Evolutionary conservation across 2,888 invertebrate species (phyloP), one percentile per base, ranked within the genome.

Genomic region (Gisinianus flammeolus): DNA sequence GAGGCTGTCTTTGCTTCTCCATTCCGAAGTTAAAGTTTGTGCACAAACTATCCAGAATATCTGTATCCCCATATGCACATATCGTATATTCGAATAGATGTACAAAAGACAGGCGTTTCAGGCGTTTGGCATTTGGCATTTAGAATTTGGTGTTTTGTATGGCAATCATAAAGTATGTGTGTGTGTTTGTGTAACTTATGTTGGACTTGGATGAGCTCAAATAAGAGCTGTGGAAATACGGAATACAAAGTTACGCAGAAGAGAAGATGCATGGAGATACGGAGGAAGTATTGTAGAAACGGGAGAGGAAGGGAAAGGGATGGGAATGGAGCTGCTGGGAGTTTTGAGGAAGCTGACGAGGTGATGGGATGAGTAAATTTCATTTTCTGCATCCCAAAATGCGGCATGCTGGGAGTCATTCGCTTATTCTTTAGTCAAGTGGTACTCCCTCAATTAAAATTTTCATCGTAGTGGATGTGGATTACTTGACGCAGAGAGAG

Each of bases 381-480:
- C 74, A 74, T 74, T 74, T n/a, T 74, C 52, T 74, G 74, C 74
- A 74, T 74, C 74, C 74, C 74, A 66, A 67, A 66, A 22, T 58
- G 58, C 22, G 19, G 22, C 74, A 64, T 74, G 74, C 74, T 74
- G 74, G 66, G 74, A 74, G 64, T 64, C 74, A 74, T 68, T 74
- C 66, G 52, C 74, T 26, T 22, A 62, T 62, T 62, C 62, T 62
- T 62, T 62, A 54, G 62, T 62, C 69, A 70, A 75, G 70, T 78
- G 56, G 72, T 76, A 72, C 77, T 80, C 80, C 73, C 80, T 79
- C 80, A 80, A 80, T 80, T 80, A 80, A 79, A 80, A 80, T 77
- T 79, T 80, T 74, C 78, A 72, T 66, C 72, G 79, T 72, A 73
- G 62, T 74, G 78, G 79, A 80, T 76, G 62, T 74, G 78, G 79